Base-by-base conservation (phyloP, 2,797 vertebrate genomes). In the Psittacula echo region DNA sequence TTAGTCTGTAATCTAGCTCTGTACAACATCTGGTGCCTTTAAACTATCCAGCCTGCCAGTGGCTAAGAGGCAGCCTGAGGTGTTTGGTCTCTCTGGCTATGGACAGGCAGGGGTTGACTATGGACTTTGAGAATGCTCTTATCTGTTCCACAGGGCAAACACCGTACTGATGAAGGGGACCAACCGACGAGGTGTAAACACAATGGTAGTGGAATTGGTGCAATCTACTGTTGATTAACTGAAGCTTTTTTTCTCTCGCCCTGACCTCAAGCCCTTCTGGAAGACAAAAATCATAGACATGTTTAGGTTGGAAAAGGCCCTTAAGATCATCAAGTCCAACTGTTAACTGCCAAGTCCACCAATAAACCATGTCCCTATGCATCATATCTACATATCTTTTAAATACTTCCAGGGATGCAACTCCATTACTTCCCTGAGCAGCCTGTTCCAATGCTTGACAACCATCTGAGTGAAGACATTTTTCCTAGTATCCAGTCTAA, bases 1-100 rank as follows among this genome's bases (percentile, higher is more conserved):
- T 89, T 86, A 89, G 80, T 93, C 77, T 87, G 71, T 81, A 87
- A 54, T 58, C 34, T 60, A 51, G 67, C 50, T 84, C 86, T 95
- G 83, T 20, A 41, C 54, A 95, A 79, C 30, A 84, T 91, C 88
- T 85, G 70, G 42, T 81, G 58, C 50, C 22, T 91, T 82, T 82
- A 81, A 88, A 79, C 32, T 82, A 20, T 50, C 10, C 74, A 72
- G 53, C 29, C 39, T 47, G 44, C 42, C 53, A 41, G 32, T 15
- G 76, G 54, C 39, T 79, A 13, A n/a, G n/a, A 83, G 64, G 17
- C 16, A 67, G 48, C 30, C 29, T 0, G 30, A 23, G 8, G 30
- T 71, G 30, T 15, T 87, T 67, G 79, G n/a, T n/a, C 24, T 93
- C 75, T 39, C 68, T 81, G 56, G 53, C 47, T 27, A 12, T 2